Conservation (phyloP, 2,113 vertebrate species). For the Eudyptes chrysolophus region DNA sequence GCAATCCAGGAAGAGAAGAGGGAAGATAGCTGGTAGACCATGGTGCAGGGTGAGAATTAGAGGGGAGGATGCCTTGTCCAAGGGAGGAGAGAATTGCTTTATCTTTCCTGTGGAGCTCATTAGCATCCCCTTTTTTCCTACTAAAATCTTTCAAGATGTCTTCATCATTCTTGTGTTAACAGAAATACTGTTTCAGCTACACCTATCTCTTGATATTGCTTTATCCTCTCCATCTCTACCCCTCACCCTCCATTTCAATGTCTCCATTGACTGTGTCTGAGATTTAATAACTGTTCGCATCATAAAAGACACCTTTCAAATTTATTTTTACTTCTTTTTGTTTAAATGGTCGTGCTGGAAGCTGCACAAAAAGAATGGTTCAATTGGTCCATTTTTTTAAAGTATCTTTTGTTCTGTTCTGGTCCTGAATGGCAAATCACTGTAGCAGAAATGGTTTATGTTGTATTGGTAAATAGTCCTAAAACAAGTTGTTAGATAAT, state of each 20-base stretch:
- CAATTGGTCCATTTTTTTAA: not conserved
- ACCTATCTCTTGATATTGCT: not conserved
- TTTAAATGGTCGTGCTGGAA: not conserved
- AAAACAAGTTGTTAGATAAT: not conserved
- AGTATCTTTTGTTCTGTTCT: not conserved
- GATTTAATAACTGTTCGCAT: not conserved
- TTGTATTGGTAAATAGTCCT: not conserved
- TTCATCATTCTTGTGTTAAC: not conserved
- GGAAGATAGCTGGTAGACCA: not conserved
- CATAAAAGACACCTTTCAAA: not conserved
- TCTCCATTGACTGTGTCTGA: not conserved
- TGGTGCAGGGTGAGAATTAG: not conserved
- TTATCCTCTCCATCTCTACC: not conserved
- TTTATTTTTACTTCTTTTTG: not conserved
- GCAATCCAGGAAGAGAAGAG: not conserved
- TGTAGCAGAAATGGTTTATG: not conserved
- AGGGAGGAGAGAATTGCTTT: not conserved
- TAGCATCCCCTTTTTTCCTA: not conserved
- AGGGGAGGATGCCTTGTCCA: rapidly evolving
- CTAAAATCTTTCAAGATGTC: not conserved
- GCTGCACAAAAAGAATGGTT: not conserved
- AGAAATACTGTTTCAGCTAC: not conserved
- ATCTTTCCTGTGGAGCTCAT: not conserved
- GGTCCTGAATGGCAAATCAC: not conserved
- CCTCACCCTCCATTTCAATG: not conserved